Evolutionary conservation across 2,797 vertebrate species (phyloP).

Genomic region (Cossypha heuglini): DNA sequence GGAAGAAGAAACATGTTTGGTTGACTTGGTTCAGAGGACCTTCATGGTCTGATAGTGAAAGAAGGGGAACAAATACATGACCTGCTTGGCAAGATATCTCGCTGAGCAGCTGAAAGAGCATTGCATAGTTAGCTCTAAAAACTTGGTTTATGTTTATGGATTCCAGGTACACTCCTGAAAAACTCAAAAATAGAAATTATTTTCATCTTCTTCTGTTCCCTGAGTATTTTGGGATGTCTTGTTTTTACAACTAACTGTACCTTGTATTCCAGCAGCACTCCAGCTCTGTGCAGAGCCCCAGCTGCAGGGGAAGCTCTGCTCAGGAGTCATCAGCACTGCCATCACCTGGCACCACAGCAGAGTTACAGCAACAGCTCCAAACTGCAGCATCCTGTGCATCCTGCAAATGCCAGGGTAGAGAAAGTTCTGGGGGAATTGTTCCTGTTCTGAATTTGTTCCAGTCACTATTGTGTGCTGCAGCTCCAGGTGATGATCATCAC

Average conservation of each 20-base stretch:
- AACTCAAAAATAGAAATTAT: background rate
- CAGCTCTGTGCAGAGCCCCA: background rate
- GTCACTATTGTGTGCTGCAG: background rate
- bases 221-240: background rate
- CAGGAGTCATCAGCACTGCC: conserved; percentile 23
- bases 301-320: background rate
- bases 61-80: background rate
- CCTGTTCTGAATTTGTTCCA: background rate
- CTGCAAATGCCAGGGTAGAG: accelerated
- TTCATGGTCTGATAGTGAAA: background rate
- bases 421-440: accelerated
- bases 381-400: accelerated
- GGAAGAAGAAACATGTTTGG: background rate
- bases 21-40: background rate
- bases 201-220: background rate
- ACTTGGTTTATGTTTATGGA: background rate
- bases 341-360: background rate
- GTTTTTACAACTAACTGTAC: no score
- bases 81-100: background rate
- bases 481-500: background rate
- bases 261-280: background rate
- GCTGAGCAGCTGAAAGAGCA: background rate
- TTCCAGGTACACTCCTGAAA: background rate
- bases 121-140: background rate
- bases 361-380: background rate